Evolutionary conservation across 2,888 invertebrate species (phyloP).

Genomic region (Coleophora flavipennella): DNA sequence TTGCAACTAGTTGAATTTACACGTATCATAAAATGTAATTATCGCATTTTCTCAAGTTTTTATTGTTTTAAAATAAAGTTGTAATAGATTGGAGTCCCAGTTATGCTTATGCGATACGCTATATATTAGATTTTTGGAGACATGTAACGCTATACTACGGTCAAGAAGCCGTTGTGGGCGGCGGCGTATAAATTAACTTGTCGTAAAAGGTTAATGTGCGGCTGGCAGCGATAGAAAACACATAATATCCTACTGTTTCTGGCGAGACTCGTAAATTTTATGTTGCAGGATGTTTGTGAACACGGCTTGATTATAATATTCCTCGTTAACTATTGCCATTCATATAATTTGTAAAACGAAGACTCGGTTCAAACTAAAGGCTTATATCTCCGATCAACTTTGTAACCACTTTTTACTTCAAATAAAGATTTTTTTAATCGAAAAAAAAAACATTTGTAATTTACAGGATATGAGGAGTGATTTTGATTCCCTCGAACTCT

Average conservation of each 20-base stretch:
- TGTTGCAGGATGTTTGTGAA: constrained; percentile 9
- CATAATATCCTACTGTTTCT: constrained; percentile 40
- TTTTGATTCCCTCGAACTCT: too few species aligned
- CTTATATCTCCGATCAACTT: too few species aligned
- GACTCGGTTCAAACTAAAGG: too few species aligned
- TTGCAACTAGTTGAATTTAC: constrained; percentile 6
- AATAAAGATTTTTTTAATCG: too few species aligned
- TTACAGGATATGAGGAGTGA: too few species aligned
- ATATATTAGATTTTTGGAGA: constrained; percentile 28
- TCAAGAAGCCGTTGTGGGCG: constrained; percentile 41
- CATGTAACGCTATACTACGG: constrained; percentile 40
- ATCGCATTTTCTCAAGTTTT: constrained; percentile 9
- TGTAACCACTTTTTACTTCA: too few species aligned
- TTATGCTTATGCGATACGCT: constrained; percentile 20
- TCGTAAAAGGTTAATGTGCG: constrained; percentile 48
- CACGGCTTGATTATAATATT: too few species aligned
- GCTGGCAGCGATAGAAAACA: constrained; percentile 34
- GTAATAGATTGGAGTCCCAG: constrained; percentile 16
- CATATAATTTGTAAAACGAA: too few species aligned
- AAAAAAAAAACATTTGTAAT: too few species aligned
- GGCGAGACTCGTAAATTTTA: constrained; percentile 36
- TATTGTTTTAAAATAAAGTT: constrained; percentile 29
- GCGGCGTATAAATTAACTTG: constrained; percentile 51
- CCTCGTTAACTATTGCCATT: too few species aligned
- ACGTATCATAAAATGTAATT: constrained; percentile 9